Base-by-base conservation (phyloP, 2,113 vertebrate genomes). In the Haemorhous mexicanus region DNA sequence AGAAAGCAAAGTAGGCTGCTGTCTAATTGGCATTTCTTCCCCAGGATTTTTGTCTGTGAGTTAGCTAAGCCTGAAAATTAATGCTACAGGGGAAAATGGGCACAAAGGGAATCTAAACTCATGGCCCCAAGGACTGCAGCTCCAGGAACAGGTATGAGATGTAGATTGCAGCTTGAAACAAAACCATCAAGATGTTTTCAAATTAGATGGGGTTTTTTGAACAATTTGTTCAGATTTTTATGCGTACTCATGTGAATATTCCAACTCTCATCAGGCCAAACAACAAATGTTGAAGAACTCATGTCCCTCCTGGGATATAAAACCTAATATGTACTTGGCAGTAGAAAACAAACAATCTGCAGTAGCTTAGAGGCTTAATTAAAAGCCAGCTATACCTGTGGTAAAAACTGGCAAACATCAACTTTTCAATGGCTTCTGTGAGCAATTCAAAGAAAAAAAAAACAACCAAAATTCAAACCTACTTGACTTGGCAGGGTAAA, bases 331-430 rank as follows among this genome's bases (percentile, higher is more conserved):
- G 67, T 91, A 53, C 67, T 88, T 93, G 82, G 87, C 79, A 93
- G 75, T 76, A 76, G 84, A 91, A 95, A 95, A 90, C 27, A 93
- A 97, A 87, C 66, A 92, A 91, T 70, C 63, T 22, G 13, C 78
- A 70, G 82, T 83, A 88, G 96, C 81, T 95, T 89, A 81, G 89
- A 94, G 87, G 63, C 59, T 94, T 96, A 94, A 95, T 96, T 97
- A 93, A 95, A 96, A 94, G 63, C 19, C 55, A 86, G 50, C 44
- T 89, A 76, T 90, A 96, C 89, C 91, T 97, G 91, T 83, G 67
- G 78, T 67, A 95, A 93, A 77, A 94, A 90, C 55, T 70, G 75
- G 78, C 70, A 95, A 91, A 86, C 47, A 85, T 46, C 0, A 1
- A 80, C 46, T 74, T 89, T 83, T 70, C 78, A 96, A 70, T 61